Percentiles rank a stretch among this genome's conserved stretches.
phyloP scores from a whole-genome alignment of 2,888 invertebrate genomes.

The Drosophila pseudotalamancana region DNA sequence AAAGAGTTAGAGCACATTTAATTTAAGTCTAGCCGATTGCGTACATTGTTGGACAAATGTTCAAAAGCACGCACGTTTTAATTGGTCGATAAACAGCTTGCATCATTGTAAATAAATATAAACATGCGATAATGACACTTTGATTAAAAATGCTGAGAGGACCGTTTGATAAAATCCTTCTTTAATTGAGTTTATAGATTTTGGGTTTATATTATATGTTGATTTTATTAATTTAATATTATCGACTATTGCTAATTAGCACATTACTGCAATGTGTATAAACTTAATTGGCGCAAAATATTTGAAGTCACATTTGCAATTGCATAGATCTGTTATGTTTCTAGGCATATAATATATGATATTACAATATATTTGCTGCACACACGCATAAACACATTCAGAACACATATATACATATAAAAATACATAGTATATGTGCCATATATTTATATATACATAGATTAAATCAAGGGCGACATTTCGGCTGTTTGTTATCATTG shows the following conservation, averaged over 20 bases:
- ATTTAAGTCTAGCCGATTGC: not conserved
- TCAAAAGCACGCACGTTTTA: slow-evolving; percentile 6
- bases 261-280: slow-evolving; percentile 64
- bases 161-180: not conserved
- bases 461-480: slow-evolving; percentile 27
- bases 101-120: not conserved
- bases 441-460: slow-evolving; percentile 34
- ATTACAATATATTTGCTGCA: slow-evolving; percentile 35
- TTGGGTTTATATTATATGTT: slow-evolving; percentile 47
- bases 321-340: slow-evolving; percentile 65
- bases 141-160: not conserved
- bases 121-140: slow-evolving; percentile 6
- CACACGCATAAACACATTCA: slow-evolving; percentile 22
- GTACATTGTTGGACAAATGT: not conserved
- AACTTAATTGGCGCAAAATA: slow-evolving; percentile 77
- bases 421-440: slow-evolving; percentile 26
- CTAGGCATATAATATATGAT: slow-evolving; percentile 47
- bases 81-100: slow-evolving; percentile 3
- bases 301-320: slow-evolving; percentile 61
- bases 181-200: not conserved
- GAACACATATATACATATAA: slow-evolving; percentile 9
- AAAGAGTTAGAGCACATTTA: no score
- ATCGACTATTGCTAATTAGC: slow-evolving; percentile 78
- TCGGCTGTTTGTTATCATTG: slow-evolving; percentile 49
- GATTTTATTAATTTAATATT: slow-evolving; percentile 64